Evolutionary conservation across 2,888 invertebrate genomes (phyloP).

Genomic region (Sisyra terminalis): DNA sequence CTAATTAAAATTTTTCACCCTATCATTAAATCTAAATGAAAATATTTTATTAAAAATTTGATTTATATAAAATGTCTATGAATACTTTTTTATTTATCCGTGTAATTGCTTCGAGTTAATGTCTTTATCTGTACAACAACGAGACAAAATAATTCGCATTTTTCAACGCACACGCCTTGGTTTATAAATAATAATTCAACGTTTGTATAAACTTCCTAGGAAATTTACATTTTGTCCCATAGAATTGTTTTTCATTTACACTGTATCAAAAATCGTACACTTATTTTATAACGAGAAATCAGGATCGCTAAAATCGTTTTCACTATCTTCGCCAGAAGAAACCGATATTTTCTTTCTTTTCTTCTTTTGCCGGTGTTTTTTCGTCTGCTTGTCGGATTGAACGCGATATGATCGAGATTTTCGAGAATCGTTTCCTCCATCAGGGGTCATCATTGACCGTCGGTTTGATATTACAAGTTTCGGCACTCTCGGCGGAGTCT

Average conservation of each 20-base stretch:
- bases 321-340: slow-evolving; percentile 42
- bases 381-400: slow-evolving; percentile 25
- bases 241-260: background rate
- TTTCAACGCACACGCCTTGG: too few species aligned
- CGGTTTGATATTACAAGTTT: slow-evolving; percentile 31
- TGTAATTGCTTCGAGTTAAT: too few species aligned
- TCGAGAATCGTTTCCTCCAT: background rate
- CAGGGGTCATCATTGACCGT: background rate
- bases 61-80: too few species aligned
- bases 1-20: too few species aligned
- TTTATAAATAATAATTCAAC: too few species aligned
- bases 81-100: too few species aligned
- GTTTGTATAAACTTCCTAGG: too few species aligned
- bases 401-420: slow-evolving; percentile 21
- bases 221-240: too few species aligned
- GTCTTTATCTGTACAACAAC: too few species aligned
- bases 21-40: too few species aligned
- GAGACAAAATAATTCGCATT: too few species aligned
- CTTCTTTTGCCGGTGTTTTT: slow-evolving; percentile 32
- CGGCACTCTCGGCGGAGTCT: slow-evolving; percentile 29
- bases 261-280: slow-evolving; percentile 17
- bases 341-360: slow-evolving; percentile 36
- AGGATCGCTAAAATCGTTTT: slow-evolving; percentile 46
- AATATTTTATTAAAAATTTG: too few species aligned
- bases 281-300: slow-evolving; percentile 20